Percentiles rank a stretch among this genome's conserved stretches.
Conservation (phyloP, 1,140 invertebrate genomes). For the Diprion similis region DNA sequence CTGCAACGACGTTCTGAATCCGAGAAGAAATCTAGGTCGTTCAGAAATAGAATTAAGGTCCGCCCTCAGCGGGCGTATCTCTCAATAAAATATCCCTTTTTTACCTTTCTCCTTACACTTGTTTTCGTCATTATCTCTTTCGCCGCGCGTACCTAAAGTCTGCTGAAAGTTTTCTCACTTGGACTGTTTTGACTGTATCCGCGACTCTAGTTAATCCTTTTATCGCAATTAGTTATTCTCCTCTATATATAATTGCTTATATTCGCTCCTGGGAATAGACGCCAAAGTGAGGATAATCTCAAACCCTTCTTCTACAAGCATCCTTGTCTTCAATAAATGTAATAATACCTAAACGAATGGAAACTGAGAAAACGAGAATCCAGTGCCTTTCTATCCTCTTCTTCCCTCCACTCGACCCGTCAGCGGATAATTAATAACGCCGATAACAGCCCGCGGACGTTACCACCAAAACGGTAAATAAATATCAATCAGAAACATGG, state of each 20-base stretch:
- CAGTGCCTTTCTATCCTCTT: too few relatives aligned
- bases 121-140: background rate
- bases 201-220: constrained; percentile 36
- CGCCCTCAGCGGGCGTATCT: constrained; percentile 33
- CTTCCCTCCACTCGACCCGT: background rate
- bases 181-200: constrained; percentile 21
- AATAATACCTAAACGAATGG: too few relatives aligned
- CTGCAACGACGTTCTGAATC: constrained; percentile 31
- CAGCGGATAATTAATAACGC: background rate
- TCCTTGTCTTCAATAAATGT: background rate
- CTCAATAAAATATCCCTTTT: constrained; percentile 42
- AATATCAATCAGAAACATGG: too few relatives aligned
- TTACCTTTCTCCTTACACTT: background rate
- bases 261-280: constrained; percentile 32
- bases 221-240: constrained; percentile 42
- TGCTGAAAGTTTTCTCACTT: constrained; percentile 8
- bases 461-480: too few relatives aligned
- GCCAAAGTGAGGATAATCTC: background rate
- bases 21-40: constrained; percentile 55
- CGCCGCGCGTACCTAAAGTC: background rate
- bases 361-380: too few relatives aligned
- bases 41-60: constrained; percentile 55
- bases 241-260: constrained; percentile 11
- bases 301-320: background rate
- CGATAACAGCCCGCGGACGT: too few relatives aligned